These are phyloP conservation scores for Hippopotamyrus pictus DNA, from an alignment of 2,797 vertebrate species.

Conservation along the genomic window DNA sequence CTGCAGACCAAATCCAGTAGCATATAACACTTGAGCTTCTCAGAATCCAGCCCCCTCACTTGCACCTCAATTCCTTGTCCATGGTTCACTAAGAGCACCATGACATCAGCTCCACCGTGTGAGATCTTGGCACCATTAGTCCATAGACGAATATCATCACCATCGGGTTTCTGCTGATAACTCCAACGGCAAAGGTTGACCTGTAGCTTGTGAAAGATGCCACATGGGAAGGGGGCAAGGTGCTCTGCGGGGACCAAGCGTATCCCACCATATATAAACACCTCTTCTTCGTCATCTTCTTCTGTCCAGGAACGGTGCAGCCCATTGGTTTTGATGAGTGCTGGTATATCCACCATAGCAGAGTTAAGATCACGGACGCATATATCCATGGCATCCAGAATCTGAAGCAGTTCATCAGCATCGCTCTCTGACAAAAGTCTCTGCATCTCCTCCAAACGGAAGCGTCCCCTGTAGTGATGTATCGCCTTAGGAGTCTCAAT, in stretches of 20 bases:
- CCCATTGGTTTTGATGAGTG: conserved; percentile 88
- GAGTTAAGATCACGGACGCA: conserved; percentile 85
- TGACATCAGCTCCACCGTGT: conserved; percentile 76
- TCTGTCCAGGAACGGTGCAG: conserved; percentile 92
- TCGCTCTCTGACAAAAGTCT: conserved; percentile 84
- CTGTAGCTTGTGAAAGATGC: conserved; percentile 96
- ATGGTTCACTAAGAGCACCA: conserved; percentile 90
- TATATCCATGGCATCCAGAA: conserved; percentile 95
- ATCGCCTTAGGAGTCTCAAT: conserved; percentile 91
- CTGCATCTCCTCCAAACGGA: conserved; percentile 88
- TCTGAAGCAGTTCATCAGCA: conserved; percentile 88
- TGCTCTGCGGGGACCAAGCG: conserved; percentile 90
- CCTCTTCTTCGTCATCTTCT: conserved; percentile 72
- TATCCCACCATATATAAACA: conserved; percentile 83
- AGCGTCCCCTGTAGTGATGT: conserved; percentile 94
- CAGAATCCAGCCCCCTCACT: conserved; percentile 79
- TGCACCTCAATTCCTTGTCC: conserved; percentile 93
- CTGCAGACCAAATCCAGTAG: conserved; percentile 87
- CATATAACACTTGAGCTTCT: conserved; percentile 82
- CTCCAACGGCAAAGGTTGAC: conserved; percentile 94
- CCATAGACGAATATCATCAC: conserved; percentile 83
- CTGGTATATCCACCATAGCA: conserved; percentile 90
- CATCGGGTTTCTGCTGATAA: conserved; percentile 85
- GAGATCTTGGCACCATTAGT: conserved; percentile 83
- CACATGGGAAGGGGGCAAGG: conserved; percentile 86